These are phyloP conservation scores for Philaethria dido DNA, from an alignment of 2,888 invertebrate species.

Conservation along the genomic window DNA sequence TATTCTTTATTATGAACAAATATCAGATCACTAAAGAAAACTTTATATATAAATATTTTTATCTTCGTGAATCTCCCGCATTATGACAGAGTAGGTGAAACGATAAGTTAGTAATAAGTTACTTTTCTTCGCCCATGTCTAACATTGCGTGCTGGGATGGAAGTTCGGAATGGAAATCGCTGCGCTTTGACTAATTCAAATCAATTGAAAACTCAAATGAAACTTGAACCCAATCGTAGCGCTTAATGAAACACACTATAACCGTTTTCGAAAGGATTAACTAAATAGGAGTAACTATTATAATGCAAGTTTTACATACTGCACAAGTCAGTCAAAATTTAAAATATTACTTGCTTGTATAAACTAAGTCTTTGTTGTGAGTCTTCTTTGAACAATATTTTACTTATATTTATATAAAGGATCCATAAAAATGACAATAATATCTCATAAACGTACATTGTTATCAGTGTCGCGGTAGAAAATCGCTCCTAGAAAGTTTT, in stretches of 20 bases:
- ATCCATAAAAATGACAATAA: constrained; percentile 4
- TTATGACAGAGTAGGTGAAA: background rate
- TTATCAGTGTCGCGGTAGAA: constrained; percentile 11
- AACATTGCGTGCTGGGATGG: background rate
- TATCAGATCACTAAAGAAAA: background rate
- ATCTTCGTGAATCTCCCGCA: background rate
- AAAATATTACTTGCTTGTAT: background rate
- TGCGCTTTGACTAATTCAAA: background rate
- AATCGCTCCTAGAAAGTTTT: constrained; percentile 18
- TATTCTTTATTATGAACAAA: background rate
- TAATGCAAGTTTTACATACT: background rate
- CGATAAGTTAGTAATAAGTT: constrained; percentile 9
- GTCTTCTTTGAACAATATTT: background rate
- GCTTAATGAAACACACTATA: background rate
- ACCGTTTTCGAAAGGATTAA: too few species aligned
- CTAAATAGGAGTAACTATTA: too few species aligned
- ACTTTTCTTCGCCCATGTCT: background rate
- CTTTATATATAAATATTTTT: constrained; percentile 3
- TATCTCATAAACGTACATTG: constrained; percentile 14
- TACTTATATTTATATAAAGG: background rate
- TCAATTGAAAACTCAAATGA: background rate
- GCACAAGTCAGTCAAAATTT: background rate
- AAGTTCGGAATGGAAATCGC: background rate
- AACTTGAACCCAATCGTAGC: background rate
- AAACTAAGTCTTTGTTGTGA: too few species aligned